phyloP scores from a whole-genome alignment of 2,797 vertebrate genomes.

The Okamejei kenojei region DNA sequence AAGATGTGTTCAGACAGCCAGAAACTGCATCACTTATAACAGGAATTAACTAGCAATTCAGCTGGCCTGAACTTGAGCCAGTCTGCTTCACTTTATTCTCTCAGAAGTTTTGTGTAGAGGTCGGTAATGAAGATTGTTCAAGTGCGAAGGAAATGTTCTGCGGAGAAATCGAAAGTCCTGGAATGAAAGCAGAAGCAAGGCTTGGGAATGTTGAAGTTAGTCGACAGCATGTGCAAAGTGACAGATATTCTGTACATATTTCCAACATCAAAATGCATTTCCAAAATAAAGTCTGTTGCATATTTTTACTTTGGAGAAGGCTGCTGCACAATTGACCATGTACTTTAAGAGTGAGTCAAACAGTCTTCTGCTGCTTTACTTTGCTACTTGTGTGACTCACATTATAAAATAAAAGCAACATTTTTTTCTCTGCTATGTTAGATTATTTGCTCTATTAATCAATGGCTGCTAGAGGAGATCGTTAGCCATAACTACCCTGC shows the following conservation, averaged over 20 bases:
- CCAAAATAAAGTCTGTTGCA: background rate
- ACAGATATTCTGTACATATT: background rate
- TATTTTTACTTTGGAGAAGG: background rate
- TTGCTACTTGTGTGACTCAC: background rate
- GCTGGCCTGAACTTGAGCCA: background rate
- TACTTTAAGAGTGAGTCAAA: background rate
- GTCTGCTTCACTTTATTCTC: background rate
- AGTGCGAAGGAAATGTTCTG: background rate
- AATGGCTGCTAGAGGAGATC: background rate
- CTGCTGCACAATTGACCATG: background rate
- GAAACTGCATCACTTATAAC: background rate
- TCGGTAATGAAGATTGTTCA: background rate
- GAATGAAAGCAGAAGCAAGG: background rate
- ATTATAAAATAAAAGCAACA: background rate
- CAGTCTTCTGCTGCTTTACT: background rate
- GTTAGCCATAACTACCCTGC: background rate
- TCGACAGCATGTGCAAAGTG: constrained; percentile 1
- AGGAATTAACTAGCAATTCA: background rate
- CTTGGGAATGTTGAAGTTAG: constrained; percentile 7
- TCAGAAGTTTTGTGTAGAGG: background rate
- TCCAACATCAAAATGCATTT: background rate
- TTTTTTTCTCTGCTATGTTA: background rate
- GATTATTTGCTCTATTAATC: background rate
- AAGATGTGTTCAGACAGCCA: background rate
- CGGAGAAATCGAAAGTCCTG: background rate